A percentile compares a stretch with the other conserved stretches of the same genome.
phyloP scores from a whole-genome alignment of 2,888 invertebrate genomes.

The Lasius platythorax region DNA sequence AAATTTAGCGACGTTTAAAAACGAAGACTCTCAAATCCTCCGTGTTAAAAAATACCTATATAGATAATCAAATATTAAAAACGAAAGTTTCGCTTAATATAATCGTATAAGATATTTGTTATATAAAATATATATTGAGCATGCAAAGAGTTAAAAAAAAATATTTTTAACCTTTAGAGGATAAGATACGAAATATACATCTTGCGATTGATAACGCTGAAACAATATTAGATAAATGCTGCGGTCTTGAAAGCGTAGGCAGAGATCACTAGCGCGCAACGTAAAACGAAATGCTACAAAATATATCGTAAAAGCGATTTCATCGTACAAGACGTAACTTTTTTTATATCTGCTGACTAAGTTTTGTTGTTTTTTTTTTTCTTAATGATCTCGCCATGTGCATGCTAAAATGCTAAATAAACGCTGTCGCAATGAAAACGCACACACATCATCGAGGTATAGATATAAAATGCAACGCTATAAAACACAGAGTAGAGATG shows the following conservation, averaged over 20 bases:
- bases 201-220: constrained; percentile 36
- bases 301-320: constrained; percentile 31
- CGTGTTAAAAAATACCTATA: neutral
- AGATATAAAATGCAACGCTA: constrained; percentile 27
- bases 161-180: neutral
- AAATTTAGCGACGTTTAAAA: constrained; percentile 1
- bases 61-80: neutral
- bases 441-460: neutral
- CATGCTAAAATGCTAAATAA: constrained; percentile 28
- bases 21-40: neutral
- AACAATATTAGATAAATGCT: constrained; percentile 44
- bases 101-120: neutral
- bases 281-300: constrained; percentile 25
- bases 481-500: constrained; percentile 12
- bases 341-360: constrained; percentile 25
- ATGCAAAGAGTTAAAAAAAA: neutral
- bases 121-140: neutral
- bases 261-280: neutral
- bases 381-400: constrained; percentile 1
- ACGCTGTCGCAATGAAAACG: constrained; percentile 19
- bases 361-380: neutral
- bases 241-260: constrained; percentile 6
- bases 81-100: neutral
- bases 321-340: neutral
- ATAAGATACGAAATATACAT: constrained; percentile 39